Conservation (phyloP, 2,113 vertebrate species). For the Varanus komodoensis region DNA sequence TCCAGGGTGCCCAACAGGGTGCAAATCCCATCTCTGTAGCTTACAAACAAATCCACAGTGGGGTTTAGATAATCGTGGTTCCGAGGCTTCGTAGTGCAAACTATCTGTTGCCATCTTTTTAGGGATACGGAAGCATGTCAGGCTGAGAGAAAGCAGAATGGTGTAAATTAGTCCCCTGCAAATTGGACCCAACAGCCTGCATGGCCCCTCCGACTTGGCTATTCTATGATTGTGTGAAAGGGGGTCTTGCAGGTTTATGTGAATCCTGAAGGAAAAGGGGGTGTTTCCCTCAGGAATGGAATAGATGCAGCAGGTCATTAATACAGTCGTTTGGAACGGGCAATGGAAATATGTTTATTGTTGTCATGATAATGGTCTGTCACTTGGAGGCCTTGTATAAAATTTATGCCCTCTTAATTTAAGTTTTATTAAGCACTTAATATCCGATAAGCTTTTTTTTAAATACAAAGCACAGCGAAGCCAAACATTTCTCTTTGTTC, state of each 20-base stretch:
- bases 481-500: constrained; percentile 73
- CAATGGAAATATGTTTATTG: constrained; percentile 61
- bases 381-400: constrained; percentile 60
- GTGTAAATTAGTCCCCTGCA: no score
- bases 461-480: constrained; percentile 57
- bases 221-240: no score
- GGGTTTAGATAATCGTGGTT: no score
- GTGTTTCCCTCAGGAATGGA: background rate
- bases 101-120: no score
- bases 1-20: no score
- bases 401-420: constrained; percentile 74
- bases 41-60: background rate
- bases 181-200: no score
- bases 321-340: background rate
- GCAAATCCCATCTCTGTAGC: background rate
- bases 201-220: no score
- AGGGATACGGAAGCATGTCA: background rate
- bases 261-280: background rate
- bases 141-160: background rate
- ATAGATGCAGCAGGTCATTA: background rate
- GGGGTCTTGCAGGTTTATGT: background rate
- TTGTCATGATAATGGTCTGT: constrained; percentile 54
- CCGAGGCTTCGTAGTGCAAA: background rate
- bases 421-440: constrained; percentile 73
- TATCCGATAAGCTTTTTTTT: constrained; percentile 60